phyloP scores from a whole-genome alignment of 37 sponge, comb jelly and placozoan species.

The Agelas oroides region DNA sequence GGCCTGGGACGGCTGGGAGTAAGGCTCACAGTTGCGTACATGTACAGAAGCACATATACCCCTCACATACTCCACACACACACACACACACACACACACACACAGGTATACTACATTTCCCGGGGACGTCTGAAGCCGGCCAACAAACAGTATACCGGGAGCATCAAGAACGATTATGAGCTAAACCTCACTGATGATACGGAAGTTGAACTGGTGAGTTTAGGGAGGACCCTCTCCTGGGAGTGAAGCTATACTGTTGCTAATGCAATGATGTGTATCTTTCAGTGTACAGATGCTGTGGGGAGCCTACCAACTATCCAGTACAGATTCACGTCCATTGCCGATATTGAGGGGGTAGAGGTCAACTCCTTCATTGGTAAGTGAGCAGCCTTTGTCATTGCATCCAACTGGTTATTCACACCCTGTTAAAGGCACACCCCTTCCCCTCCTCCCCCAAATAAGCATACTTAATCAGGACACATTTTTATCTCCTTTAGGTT shows the following conservation, averaged over 20 bases:
- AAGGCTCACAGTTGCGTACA: no score
- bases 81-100: not conserved
- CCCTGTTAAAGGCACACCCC: no score
- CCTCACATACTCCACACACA: not conserved
- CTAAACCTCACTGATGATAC: constrained; percentile 78
- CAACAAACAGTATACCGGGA: constrained; percentile 82
- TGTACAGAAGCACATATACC: no score
- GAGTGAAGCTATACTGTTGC: no score
- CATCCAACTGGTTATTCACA: no score
- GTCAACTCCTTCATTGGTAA: constrained; percentile 77
- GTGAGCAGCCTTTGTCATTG: constrained; percentile 7
- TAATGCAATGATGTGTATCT: not conserved
- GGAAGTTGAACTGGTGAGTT: constrained; percentile 69
- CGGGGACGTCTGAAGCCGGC: constrained; percentile 83
- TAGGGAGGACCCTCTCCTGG: no score
- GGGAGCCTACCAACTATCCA: constrained; percentile 65
- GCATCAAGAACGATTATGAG: constrained; percentile 92
- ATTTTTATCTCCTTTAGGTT: no score
- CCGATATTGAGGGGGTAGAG: constrained; percentile 60
- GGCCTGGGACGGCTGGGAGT: no score
- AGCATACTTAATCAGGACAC: no score
- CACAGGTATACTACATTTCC: constrained; percentile 83
- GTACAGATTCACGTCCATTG: constrained; percentile 73
- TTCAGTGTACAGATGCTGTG: constrained; percentile 64
- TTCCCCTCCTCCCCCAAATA: no score